Conservation (phyloP, 2,797 vertebrate species). For the Mycteria americana region DNA sequence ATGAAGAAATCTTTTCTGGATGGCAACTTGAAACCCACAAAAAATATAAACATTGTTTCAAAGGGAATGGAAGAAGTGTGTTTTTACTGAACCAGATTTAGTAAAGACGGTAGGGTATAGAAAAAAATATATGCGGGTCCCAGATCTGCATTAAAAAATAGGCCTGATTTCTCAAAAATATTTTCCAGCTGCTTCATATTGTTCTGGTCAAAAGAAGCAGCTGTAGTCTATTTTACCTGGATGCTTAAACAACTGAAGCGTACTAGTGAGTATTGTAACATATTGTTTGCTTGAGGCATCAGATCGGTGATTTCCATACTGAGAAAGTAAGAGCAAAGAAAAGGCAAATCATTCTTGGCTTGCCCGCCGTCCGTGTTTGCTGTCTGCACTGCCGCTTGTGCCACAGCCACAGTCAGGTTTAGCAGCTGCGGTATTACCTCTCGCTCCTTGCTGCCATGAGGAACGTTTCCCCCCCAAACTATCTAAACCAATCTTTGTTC, state of each 20-base stretch:
- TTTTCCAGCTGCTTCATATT: conserved; percentile 20
- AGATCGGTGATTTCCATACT: not conserved
- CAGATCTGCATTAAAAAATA: not conserved
- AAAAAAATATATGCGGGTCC: not conserved
- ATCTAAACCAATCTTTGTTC: not conserved
- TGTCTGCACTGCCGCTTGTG: not conserved
- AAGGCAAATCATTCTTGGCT: not conserved
- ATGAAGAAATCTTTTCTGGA: conserved; percentile 12
- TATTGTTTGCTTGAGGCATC: not conserved
- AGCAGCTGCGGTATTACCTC: not conserved
- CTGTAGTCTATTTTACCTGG: conserved; percentile 31
- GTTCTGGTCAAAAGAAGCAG: not conserved
- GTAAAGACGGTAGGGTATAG: not conserved
- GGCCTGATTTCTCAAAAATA: not conserved
- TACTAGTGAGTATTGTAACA: not conserved
- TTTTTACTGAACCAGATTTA: not conserved
- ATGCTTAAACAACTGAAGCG: not conserved
- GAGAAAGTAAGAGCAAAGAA: not conserved
- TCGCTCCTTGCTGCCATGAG: not conserved
- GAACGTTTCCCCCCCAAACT: not conserved
- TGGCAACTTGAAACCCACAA: not conserved
- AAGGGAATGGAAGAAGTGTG: not conserved
- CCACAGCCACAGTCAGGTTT: not conserved
- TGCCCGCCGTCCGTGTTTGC: accelerated
- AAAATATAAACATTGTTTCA: not conserved